A percentile compares a stretch with the other conserved stretches of the same genome.
Conservation (phyloP, 2,888 invertebrate species). For the Tipula vernalis region DNA sequence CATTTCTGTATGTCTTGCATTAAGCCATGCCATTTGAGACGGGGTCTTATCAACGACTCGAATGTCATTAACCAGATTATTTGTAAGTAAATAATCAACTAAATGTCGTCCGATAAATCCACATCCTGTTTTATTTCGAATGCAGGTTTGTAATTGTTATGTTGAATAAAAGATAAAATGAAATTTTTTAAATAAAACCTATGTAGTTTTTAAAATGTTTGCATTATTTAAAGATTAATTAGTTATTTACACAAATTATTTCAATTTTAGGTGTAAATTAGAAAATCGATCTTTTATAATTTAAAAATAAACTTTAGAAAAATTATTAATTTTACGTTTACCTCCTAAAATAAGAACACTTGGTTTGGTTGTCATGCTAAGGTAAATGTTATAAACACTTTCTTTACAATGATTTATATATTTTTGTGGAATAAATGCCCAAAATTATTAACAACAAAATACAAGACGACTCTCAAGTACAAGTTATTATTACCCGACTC, state of each 20-base stretch:
- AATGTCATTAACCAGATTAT: constrained; percentile 60
- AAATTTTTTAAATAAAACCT: background rate
- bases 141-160: background rate
- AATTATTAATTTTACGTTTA: constrained; percentile 19
- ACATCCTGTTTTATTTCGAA: constrained; percentile 52
- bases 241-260: background rate
- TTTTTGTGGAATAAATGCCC: background rate
- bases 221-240: background rate
- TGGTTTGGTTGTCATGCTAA: constrained; percentile 26
- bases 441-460: background rate
- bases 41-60: constrained; percentile 87
- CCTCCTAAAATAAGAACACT: constrained; percentile 33
- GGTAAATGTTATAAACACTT: background rate
- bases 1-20: constrained; percentile 52
- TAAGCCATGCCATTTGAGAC: constrained; percentile 84
- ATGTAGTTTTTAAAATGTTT: background rate
- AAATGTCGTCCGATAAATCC: constrained; percentile 88
- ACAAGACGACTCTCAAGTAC: background rate
- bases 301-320: background rate
- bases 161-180: background rate
- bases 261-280: background rate
- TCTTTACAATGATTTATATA: background rate
- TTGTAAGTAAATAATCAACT: constrained; percentile 63
- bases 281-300: background rate
- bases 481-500: background rate